These are phyloP conservation scores for Frieseomelitta varia DNA, from an alignment of 1,140 invertebrate species.

Conservation along the genomic window DNA sequence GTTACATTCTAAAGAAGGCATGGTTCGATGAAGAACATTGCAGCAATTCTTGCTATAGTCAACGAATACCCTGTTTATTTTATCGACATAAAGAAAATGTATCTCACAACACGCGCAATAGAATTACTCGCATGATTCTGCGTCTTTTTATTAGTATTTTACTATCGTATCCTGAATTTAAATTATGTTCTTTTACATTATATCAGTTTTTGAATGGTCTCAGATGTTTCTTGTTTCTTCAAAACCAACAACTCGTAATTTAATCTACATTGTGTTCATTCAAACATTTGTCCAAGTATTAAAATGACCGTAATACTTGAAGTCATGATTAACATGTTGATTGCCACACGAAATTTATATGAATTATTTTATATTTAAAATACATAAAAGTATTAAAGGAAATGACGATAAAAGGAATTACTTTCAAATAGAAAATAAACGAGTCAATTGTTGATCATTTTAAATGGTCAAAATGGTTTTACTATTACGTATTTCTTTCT, in stretches of 20 bases:
- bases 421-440: background rate
- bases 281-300: background rate
- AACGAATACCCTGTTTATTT: constrained; percentile 9
- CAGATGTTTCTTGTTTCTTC: background rate
- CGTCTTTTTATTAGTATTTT: background rate
- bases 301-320: background rate
- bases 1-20: background rate
- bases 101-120: background rate
- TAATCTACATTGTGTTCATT: background rate
- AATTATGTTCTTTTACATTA: background rate
- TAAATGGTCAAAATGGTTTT: background rate
- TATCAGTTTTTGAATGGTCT: background rate
- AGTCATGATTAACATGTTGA: background rate
- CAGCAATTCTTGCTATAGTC: constrained; percentile 2
- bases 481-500: background rate
- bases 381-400: background rate
- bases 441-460: background rate
- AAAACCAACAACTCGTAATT: background rate
- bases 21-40: background rate
- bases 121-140: background rate
- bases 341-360: too few species aligned
- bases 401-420: background rate
- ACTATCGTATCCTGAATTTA: background rate
- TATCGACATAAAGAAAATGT: background rate
- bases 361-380: too few species aligned